Conservation (phyloP, 1,140 invertebrate genomes). For the Aethina tumida region DNA sequence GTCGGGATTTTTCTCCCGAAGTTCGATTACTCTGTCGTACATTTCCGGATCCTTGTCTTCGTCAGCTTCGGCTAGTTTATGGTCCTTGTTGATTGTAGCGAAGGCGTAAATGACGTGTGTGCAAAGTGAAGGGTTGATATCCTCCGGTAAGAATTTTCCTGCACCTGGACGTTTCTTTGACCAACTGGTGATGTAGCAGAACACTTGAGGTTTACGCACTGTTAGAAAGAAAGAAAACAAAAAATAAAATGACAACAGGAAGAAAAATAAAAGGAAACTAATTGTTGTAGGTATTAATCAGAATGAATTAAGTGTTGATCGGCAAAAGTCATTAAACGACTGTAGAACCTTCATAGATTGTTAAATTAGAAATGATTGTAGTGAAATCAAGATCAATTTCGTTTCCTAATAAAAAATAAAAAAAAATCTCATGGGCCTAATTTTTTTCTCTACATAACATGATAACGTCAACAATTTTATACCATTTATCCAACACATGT, state of each 20-base stretch:
- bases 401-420: too few relatives aligned
- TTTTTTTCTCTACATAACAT: too few relatives aligned
- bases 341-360: too few relatives aligned
- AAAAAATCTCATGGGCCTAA: too few relatives aligned
- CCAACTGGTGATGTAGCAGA: conserved; percentile 94
- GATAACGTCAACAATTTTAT: too few relatives aligned
- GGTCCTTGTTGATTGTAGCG: conserved; percentile 76
- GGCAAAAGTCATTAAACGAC: too few relatives aligned
- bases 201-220: conserved; percentile 72
- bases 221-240: conserved; percentile 19
- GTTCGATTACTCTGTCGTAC: conserved; percentile 70
- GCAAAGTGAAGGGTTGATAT: conserved; percentile 79
- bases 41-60: conserved; percentile 74
- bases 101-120: conserved; percentile 92
- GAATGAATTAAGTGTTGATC: too few relatives aligned
- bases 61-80: conserved; percentile 62
- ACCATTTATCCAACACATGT: too few relatives aligned
- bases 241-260: neutral
- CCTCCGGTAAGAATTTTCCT: conserved; percentile 78
- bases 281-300: too few relatives aligned
- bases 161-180: conserved; percentile 77
- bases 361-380: too few relatives aligned
- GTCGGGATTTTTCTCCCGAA: conserved; percentile 83
- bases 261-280: conserved; percentile 1
- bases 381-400: too few relatives aligned